Base-by-base conservation (phyloP, 2,797 vertebrate species). In the Ptychobarbus kaznakovi region DNA sequence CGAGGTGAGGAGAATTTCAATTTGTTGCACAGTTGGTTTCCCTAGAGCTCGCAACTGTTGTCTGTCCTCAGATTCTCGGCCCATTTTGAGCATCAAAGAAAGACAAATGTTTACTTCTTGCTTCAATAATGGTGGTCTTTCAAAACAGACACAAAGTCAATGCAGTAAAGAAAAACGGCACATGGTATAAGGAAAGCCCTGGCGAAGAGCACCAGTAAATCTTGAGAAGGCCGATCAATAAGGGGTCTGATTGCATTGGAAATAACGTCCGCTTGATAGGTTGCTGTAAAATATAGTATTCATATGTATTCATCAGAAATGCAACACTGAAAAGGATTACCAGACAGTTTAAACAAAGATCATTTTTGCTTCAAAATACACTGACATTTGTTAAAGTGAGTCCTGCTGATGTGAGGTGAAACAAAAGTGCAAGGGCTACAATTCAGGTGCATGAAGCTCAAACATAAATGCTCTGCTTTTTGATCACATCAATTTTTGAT, bases 71-170 rank as follows among this genome's bases (percentile, higher is more conserved):
- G 92, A 92, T 93, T 93, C 92, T 89, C 88, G 84, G 77, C 86
- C 90, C 72, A 92, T 93, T 95, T 89, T 93, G 61, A 5, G 76
- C 88, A 88, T 94, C 92, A 94, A 94, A 92, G 89, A 92, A 83
- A 86, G 91, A 91, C 92, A 89, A 77, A 86, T 73, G 88, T 73
- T 77, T 42, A 58, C 83, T 82, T 88, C 83, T 84, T 79, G 81
- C 69, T 86, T 89, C 88, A 88, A 88, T 90, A 89, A 89, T 82
- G 82, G 78, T 82, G 84, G 82, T 84, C 84, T 86, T 87, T 87
- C 80, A 74, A 73, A 70, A 83, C 61, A 87, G 90, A 89, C 90
- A 90, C 84, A 87, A 88, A 90, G 88, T 90, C 90, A 89, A 89
- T 90, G 82, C 42, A 5, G 46, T 80, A 78, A 87, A 85, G 77